Percentiles rank a stretch among this genome's conserved stretches.
Evolutionary conservation across 2,888 invertebrate genomes (phyloP).

Genomic region (Taphrorychus bicolor): DNA sequence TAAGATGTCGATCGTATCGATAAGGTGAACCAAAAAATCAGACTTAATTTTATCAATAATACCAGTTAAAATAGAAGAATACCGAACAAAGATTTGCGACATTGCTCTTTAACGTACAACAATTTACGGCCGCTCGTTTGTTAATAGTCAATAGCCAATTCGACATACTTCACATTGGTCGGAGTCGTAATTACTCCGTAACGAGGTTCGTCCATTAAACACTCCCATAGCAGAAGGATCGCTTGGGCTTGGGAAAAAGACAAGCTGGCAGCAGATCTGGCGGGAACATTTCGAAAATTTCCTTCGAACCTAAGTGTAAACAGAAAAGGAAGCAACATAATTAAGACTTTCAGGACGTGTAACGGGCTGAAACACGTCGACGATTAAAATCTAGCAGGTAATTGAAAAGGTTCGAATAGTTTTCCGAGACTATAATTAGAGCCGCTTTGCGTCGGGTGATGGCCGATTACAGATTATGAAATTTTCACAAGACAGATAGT

Average conservation of each 20-base stretch:
- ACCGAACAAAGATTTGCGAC: too few species aligned
- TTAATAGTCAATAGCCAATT: too few species aligned
- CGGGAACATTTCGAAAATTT: conserved; percentile 20
- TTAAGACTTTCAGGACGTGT: conserved; percentile 35
- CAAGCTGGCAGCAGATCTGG: not conserved
- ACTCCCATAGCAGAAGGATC: not conserved
- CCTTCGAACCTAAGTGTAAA: conserved; percentile 20
- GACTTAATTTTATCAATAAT: too few species aligned
- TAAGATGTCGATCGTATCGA: too few species aligned
- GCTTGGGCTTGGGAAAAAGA: not conserved
- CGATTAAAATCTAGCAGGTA: conserved; percentile 40
- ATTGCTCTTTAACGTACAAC: too few species aligned
- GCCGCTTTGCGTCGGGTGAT: conserved; percentile 20
- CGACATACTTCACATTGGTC: not conserved
- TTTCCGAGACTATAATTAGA: conserved; percentile 35
- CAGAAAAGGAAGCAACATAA: conserved; percentile 36
- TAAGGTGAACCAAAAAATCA: too few species aligned
- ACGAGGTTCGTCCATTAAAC: too few species aligned
- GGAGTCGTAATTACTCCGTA: not conserved
- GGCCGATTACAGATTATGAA: conserved; percentile 29
- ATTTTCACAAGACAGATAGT: conserved; percentile 15
- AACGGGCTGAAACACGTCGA: conserved; percentile 27
- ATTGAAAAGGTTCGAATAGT: conserved; percentile 39
- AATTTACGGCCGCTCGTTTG: too few species aligned
- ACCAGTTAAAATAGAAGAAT: too few species aligned